Evolutionary conservation across 2,113 vertebrate species (phyloP).

Genomic region (Platycercus adscitus): DNA sequence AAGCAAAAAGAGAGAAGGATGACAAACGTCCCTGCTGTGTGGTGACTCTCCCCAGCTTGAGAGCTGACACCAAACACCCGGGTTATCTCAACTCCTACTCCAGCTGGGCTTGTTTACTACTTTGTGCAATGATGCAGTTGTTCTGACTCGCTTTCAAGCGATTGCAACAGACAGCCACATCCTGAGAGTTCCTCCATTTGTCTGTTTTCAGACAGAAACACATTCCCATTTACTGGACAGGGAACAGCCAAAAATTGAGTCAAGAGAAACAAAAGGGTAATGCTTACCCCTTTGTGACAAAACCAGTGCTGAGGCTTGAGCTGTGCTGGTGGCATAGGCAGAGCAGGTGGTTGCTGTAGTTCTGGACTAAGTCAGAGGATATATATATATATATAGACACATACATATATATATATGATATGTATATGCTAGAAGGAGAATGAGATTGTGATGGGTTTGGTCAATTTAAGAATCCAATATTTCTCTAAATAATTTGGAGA

Average conservation of each 20-base stretch:
- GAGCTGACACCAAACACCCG: background rate
- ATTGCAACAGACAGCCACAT: constrained; percentile 11
- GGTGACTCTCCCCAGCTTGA: background rate
- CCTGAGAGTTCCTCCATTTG: background rate
- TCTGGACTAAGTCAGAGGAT: background rate
- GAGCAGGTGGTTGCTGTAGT: background rate
- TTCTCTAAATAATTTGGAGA: background rate
- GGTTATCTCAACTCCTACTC: background rate
- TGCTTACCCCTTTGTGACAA: background rate
- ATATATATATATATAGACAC: too few species aligned
- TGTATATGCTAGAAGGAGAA: background rate
- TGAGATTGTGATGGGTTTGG: background rate
- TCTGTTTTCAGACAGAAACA: background rate
- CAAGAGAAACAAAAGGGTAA: background rate
- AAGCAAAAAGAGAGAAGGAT: background rate
- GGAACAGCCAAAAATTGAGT: background rate
- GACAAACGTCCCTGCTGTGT: background rate
- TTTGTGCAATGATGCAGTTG: background rate
- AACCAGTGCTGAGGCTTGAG: rapidly evolving
- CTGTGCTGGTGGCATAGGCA: background rate
- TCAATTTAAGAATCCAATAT: background rate
- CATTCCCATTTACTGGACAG: background rate
- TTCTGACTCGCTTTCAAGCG: background rate
- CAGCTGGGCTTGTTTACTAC: background rate
- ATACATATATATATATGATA: background rate